Conservation (phyloP, 1,140 invertebrate genomes). For the Drosophila nannoptera region DNA sequence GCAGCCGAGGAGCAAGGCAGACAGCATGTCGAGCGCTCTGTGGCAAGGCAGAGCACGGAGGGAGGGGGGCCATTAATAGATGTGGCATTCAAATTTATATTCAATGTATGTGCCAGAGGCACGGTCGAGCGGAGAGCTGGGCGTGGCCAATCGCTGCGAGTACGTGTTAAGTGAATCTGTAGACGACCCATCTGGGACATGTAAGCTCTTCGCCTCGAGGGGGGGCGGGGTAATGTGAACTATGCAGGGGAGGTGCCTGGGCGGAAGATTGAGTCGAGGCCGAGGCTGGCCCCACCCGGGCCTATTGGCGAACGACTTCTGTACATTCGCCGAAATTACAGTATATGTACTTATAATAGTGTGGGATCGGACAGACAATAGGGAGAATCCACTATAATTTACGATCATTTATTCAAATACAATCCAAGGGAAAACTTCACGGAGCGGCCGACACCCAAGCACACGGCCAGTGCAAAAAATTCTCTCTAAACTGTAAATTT, state of each 20-base stretch:
- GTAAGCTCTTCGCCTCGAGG: constrained; percentile 22
- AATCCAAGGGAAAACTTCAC: constrained; percentile 17
- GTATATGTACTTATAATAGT: constrained; percentile 13
- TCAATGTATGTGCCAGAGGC: constrained; percentile 21
- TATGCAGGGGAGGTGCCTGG: constrained; percentile 5
- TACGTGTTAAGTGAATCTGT: constrained; percentile 37
- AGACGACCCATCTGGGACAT: constrained; percentile 34
- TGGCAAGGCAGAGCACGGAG: constrained; percentile 4
- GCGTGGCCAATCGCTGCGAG: not conserved
- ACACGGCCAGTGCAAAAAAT: constrained; percentile 15
- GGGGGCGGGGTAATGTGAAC: constrained; percentile 3
- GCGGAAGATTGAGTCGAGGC: not conserved
- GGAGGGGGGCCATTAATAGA: constrained; percentile 36
- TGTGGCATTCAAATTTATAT: constrained; percentile 44
- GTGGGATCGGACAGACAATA: constrained; percentile 22
- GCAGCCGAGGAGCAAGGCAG: not conserved
- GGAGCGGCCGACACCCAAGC: not conserved
- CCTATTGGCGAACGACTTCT: too few species aligned
- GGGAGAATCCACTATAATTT: constrained; percentile 14
- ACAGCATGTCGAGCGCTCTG: not conserved
- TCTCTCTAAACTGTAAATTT: constrained; percentile 40
- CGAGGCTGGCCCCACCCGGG: too few species aligned
- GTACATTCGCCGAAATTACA: constrained; percentile 19
- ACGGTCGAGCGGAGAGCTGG: not conserved
- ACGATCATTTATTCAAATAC: constrained; percentile 29